Percentiles rank a stretch among this genome's conserved stretches.
phyloP scores from a whole-genome alignment of 2,888 invertebrate species.

The Sminthurinus aureus region DNA sequence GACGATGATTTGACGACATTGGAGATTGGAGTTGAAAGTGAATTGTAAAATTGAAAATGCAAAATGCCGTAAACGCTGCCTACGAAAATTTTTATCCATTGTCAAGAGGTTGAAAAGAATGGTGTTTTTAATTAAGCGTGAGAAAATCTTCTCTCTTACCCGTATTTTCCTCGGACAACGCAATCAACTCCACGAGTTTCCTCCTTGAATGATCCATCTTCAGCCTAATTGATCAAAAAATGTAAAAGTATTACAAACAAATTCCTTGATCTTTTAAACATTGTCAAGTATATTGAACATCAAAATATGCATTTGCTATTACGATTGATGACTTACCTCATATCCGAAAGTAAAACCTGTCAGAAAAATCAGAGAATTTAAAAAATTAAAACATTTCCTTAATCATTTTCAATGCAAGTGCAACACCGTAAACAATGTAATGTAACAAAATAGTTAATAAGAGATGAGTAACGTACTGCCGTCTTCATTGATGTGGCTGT shows the following conservation, averaged over 20 bases:
- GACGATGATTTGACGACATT: too few relatives aligned
- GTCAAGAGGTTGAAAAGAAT: too few relatives aligned
- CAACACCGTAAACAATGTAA: background rate
- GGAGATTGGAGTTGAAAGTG: too few relatives aligned
- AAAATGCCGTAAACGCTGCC: too few relatives aligned
- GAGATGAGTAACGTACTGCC: too few relatives aligned
- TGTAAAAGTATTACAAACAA: background rate
- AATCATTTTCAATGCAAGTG: background rate
- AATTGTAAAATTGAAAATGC: too few relatives aligned
- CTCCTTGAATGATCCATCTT: constrained; percentile 86
- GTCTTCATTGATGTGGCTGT: constrained; percentile 78
- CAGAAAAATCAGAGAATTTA: constrained; percentile 64
- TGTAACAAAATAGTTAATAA: background rate
- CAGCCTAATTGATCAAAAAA: constrained; percentile 69
- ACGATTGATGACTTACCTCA: constrained; percentile 71
- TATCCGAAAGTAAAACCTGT: constrained; percentile 64
- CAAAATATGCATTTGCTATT: background rate
- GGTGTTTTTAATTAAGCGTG: too few relatives aligned
- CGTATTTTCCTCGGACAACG: constrained; percentile 85
- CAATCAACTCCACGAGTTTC: constrained; percentile 86
- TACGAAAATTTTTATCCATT: too few relatives aligned
- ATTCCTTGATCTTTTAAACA: background rate
- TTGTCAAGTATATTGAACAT: background rate
- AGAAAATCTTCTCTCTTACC: constrained; percentile 62
- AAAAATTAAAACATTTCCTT: background rate